Conservation (phyloP, 2,888 invertebrate genomes). For the Pycnomerus fuliginosus region DNA sequence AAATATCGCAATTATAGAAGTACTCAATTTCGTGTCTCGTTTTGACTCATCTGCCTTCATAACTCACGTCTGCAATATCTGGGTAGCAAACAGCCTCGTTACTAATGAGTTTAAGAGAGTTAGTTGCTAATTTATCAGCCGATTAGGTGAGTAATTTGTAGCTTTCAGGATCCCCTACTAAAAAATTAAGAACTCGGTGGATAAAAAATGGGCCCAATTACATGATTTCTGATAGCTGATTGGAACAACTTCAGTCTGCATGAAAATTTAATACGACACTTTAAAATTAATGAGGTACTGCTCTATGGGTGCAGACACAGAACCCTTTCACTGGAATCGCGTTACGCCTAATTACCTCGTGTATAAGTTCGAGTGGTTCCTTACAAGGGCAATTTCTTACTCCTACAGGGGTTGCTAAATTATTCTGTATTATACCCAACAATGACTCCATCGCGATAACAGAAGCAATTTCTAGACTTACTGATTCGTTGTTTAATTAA, state of each 20-base stretch:
- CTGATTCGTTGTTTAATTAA: constrained; percentile 23
- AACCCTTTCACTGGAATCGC: constrained; percentile 19
- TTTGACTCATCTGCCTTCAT: no score
- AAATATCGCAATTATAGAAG: no score
- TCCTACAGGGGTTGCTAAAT: constrained; percentile 28
- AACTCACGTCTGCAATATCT: no score
- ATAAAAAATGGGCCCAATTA: no score
- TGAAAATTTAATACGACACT: constrained; percentile 24
- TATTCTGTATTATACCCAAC: constrained; percentile 28
- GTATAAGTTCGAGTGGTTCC: constrained; percentile 20
- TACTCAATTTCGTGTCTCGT: no score
- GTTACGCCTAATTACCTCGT: constrained; percentile 19
- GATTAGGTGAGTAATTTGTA: no score
- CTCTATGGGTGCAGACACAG: constrained; percentile 20
- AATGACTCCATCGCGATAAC: constrained; percentile 24
- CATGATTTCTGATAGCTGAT: no score
- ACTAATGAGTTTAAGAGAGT: no score
- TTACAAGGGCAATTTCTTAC: constrained; percentile 35
- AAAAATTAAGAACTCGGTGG: no score
- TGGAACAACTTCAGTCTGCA: constrained; percentile 6
- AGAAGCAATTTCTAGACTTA: constrained; percentile 23
- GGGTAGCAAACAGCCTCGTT: no score
- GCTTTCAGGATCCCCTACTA: no score
- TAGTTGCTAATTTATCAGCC: no score
- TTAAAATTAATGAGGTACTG: constrained; percentile 24